phyloP scores from a whole-genome alignment of 2,797 vertebrate species.

The Macrochelys suwanniensis region DNA sequence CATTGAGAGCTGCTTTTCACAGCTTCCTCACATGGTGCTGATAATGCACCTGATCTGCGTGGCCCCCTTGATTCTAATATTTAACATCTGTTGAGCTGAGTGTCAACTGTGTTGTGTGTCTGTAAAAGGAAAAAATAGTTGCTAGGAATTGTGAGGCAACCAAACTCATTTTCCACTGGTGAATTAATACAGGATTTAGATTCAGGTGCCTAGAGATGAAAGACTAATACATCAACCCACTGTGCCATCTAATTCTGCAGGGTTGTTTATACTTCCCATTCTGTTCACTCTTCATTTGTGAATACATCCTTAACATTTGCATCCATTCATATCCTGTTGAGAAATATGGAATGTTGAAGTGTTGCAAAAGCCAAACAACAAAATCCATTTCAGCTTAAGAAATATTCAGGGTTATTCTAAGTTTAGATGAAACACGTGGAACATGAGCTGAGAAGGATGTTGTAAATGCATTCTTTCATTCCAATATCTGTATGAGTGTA shows the following conservation, averaged over 20 bases:
- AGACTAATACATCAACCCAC: neutral
- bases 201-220: neutral
- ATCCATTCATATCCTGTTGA: neutral
- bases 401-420: neutral
- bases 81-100: neutral
- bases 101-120: neutral
- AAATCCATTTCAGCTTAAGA: slow-evolving; percentile 29
- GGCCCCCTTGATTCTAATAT: neutral
- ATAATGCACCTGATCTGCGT: neutral
- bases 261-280: neutral
- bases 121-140: neutral
- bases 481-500: slow-evolving; percentile 1
- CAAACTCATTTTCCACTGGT: neutral
- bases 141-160: neutral
- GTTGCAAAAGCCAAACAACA: neutral
- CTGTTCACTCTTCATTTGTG: neutral
- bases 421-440: neutral
- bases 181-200: neutral
- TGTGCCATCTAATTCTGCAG: neutral
- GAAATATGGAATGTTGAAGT: neutral
- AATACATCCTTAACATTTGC: neutral
- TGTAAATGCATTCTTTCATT: slow-evolving; percentile 14
- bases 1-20: neutral
- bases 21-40: neutral
- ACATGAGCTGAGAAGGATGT: neutral